A percentile compares a stretch with the other conserved stretches of the same genome.
These are phyloP conservation scores for Perithous albicinctus DNA, from an alignment of 2,888 invertebrate species.

Conservation along the genomic window DNA sequence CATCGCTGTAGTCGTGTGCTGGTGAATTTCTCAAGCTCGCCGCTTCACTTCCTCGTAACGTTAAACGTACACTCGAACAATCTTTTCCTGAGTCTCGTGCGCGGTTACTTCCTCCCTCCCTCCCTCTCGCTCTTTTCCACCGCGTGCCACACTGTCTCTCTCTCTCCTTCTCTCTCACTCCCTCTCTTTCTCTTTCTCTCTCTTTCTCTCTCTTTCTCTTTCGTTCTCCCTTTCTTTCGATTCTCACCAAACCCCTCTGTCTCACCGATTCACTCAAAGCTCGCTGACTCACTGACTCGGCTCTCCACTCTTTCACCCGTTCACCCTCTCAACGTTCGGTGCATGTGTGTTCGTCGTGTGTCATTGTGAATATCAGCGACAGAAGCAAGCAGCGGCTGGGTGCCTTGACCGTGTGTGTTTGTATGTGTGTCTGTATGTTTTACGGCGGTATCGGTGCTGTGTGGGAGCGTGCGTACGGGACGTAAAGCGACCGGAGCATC, in stretches of 20 bases:
- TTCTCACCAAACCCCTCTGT: slow-evolving; percentile 4
- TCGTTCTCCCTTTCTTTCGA: slow-evolving; percentile 7
- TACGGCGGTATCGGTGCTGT: slow-evolving; percentile 37
- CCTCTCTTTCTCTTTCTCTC: too few relatives aligned
- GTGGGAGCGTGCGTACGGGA: slow-evolving; percentile 60
- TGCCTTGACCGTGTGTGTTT: slow-evolving; percentile 30
- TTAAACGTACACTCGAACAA: slow-evolving; percentile 42
- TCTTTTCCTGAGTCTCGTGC: slow-evolving; percentile 45
- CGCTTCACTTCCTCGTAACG: slow-evolving; percentile 53
- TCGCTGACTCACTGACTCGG: slow-evolving; percentile 63
- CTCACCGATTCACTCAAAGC: slow-evolving; percentile 52
- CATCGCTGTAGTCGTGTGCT: slow-evolving; percentile 8
- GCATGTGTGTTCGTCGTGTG: slow-evolving; percentile 56
- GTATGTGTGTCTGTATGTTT: slow-evolving; percentile 12
- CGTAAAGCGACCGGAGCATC: slow-evolving; percentile 38
- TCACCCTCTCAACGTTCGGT: slow-evolving; percentile 56
- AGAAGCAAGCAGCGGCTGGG: slow-evolving; percentile 36
- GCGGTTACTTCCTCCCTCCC: slow-evolving; percentile 46
- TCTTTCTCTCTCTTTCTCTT: slow-evolving; percentile 29
- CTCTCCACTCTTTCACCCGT: slow-evolving; percentile 52
- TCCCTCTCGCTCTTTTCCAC: slow-evolving; percentile 11
- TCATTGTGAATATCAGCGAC: slow-evolving; percentile 48
- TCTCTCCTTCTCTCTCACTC: slow-evolving; percentile 26
- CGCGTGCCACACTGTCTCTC: slow-evolving; percentile 40
- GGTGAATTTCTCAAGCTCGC: slow-evolving; percentile 40